Evolutionary conservation across 2,797 vertebrate species (phyloP), one percentile per base, ranked within the genome.

Genomic region (Spheniscus humboldti): DNA sequence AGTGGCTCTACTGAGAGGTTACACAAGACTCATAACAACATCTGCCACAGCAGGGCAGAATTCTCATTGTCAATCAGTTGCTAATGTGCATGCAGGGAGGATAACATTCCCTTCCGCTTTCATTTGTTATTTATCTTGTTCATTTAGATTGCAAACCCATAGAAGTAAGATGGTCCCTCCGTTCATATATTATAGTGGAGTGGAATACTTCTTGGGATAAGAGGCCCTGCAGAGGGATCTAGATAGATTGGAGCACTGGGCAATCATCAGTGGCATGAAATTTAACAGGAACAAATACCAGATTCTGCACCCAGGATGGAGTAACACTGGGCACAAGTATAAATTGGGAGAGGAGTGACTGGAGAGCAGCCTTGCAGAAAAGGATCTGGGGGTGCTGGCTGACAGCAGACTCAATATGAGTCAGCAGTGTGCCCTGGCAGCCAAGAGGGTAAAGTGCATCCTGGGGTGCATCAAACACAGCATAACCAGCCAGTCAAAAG

Each of bases 251-350:
- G 7, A 91, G 13, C 7, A 31, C 7, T 63, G 23, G 15, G 10
- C 5, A 78, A 37, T 33, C 11, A 28, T 52, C 27, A 80, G 18
- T 28, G 24, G 14, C 23, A 56, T 53, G 20, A 94, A 88, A 55
- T 33, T 35, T 35, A 57, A 35, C 17, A 63, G 71, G 25, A 48
- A 23, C 7, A 73, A 60, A 50, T 30, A 7, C 8, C 3, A 0
- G 19, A n/a, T 84, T 66, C 37, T 91, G 35, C 37, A 48, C 4
- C 10, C 35, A 13, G 10, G 37, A 31, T 2, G 1, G 28, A 28
- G n/a, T 28, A 57, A 20, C 2, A 2, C 13, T 4, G 6, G n/a
- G 2, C 33, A 53, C 0, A 0, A 52, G 18, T 24, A 35, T 30
- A 57, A 78, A 62, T 1, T 35, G 3, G 8, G 15, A 64, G 41